Conservation (phyloP, 2,113 vertebrate species). For the Melanostigma gelatinosum region DNA sequence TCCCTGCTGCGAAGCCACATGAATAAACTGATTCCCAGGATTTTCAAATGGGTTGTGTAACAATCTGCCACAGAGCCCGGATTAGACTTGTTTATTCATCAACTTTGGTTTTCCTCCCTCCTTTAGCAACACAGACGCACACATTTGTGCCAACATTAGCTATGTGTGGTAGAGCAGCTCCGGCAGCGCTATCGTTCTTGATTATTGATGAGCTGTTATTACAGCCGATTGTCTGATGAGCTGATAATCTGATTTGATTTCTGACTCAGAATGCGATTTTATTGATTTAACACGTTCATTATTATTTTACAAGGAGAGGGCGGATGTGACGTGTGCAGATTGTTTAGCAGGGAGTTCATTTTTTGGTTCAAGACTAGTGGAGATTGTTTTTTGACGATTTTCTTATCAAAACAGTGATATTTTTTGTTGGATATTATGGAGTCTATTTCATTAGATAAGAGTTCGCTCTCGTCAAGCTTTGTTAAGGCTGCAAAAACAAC, state of each 20-base stretch:
- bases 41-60: slow-evolving; percentile 51
- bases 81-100: slow-evolving; percentile 59
- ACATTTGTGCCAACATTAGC: slow-evolving; percentile 44
- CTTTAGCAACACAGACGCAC: slow-evolving; percentile 23
- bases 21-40: slow-evolving; percentile 59
- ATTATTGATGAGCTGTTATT: slow-evolving; percentile 40
- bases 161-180: slow-evolving; percentile 20
- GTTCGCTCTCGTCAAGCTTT: neutral
- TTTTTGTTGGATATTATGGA: neutral
- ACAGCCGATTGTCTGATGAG: slow-evolving; percentile 33
- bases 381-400: neutral
- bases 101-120: slow-evolving; percentile 26
- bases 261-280: neutral
- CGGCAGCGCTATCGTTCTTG: slow-evolving; percentile 17
- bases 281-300: neutral
- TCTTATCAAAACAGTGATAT: neutral
- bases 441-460: neutral
- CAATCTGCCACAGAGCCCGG: slow-evolving; percentile 35
- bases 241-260: slow-evolving; percentile 28
- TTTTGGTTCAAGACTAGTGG: neutral
- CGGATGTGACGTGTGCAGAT: neutral
- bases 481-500: neutral
- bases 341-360: neutral
- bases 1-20: slow-evolving; percentile 45
- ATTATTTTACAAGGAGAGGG: neutral